phyloP scores from a whole-genome alignment of 2,888 invertebrate species.

The Agrotis exclamationis region DNA sequence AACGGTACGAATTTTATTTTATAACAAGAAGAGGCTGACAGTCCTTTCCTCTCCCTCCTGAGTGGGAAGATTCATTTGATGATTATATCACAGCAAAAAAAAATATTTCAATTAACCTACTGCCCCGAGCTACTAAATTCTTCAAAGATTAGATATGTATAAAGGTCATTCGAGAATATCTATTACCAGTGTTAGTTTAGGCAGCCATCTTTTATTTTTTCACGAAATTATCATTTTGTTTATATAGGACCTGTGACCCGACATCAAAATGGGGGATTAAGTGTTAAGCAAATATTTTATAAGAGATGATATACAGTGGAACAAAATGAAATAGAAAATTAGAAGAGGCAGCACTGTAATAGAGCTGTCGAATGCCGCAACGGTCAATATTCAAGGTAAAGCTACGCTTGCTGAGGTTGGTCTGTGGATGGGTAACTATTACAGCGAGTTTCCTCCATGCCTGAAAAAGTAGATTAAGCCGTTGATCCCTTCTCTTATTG shows the following conservation, averaged over 20 bases:
- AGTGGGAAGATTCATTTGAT: no score
- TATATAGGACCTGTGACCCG: slow-evolving; percentile 34
- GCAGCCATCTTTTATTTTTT: slow-evolving; percentile 36
- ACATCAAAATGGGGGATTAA: slow-evolving; percentile 30
- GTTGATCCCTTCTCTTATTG: no score
- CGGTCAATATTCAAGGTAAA: no score
- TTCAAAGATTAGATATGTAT: background rate
- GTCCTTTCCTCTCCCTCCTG: no score
- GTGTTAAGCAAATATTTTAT: slow-evolving; percentile 43
- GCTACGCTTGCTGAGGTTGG: no score
- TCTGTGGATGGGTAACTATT: no score
- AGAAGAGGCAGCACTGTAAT: no score
- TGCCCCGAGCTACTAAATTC: background rate
- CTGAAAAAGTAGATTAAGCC: no score
- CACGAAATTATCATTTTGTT: slow-evolving; percentile 39
- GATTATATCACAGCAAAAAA: background rate
- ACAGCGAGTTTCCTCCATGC: no score
- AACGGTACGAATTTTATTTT: no score
- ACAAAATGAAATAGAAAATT: background rate
- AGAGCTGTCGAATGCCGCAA: no score
- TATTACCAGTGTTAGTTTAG: slow-evolving; percentile 24
- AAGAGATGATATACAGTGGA: slow-evolving; percentile 9
- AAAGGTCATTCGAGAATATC: slow-evolving; percentile 7
- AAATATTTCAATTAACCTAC: slow-evolving; percentile 13
- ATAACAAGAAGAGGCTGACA: no score